Base-by-base conservation (phyloP, 2,888 invertebrate species). In the Melanchra persicariae region DNA sequence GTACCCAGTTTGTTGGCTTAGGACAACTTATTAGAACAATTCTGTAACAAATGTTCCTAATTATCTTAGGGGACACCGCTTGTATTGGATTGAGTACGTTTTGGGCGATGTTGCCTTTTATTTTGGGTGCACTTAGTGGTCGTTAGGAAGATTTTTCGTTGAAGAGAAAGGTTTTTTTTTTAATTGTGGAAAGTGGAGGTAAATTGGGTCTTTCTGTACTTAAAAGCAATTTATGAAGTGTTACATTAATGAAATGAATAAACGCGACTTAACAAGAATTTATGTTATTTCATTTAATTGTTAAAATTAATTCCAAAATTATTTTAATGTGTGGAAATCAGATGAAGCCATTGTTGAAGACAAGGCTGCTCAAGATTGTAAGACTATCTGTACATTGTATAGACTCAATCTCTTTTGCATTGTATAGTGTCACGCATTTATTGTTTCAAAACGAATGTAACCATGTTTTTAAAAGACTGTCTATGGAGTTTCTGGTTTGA, bases 11-110 rank as follows among this genome's bases (percentile, higher is more conserved):
- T 84, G 85, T 85, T 85, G 69, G 85, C 79, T 85, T 86, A 83
- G 85, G 85, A 80, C 78, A 81, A 86, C 70, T 82, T 82, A 84
- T 84, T 84, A 84, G 83, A 84, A 84, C 83, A 83, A 83, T 85
- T 76, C 78, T 34, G 83, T 83, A 78, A 83, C 78, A 85, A 85
- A 85, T 85, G 77, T 78, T 57, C 47, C 74, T 84, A 85, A 84
- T 85, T 85, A 80, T 72, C 65, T 59, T 71, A 77, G 71, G 65
- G 77, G 72, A 74, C 81, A 64, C 65, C 70, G 71, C 47, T 80
- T 79, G 77, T 78, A 73, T 80, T 78, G 77, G 69, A 74, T 69
- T 74, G 69, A 74, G 74, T 59, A 69, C 66, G 64, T 83, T 84
- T 73, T 83, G 59, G 62, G 17, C 47, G 34, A 64, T 73, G 82